These are phyloP conservation scores for human (Homo sapiens) DNA, from an alignment of 2,113 vertebrate species.

Conservation along the genomic window DNA sequence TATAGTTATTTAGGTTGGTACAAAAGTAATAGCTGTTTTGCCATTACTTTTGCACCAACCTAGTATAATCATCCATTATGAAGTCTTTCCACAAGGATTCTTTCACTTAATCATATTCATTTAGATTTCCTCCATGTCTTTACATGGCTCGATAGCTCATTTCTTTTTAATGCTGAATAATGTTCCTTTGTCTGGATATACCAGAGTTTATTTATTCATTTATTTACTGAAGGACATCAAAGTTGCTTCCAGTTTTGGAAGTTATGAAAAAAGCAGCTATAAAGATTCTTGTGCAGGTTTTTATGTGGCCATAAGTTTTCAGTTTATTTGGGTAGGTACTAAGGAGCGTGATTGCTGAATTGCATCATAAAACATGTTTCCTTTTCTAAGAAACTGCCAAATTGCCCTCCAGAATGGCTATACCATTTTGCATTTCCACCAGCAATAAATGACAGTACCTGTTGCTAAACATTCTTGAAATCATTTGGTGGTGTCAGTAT, in stretches of 20 bases:
- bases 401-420: too few relatives aligned
- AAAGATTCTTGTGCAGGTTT: not conserved
- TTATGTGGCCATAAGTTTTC: not conserved
- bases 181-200: not conserved
- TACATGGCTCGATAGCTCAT: not conserved
- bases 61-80: not conserved
- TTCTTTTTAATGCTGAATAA: not conserved
- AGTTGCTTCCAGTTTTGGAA: not conserved
- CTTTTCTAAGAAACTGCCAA: too few relatives aligned
- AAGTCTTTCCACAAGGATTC: not conserved
- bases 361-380: too few relatives aligned
- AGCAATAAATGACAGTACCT: not conserved
- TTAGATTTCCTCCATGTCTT: not conserved
- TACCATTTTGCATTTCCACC: too few relatives aligned
- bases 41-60: too few relatives aligned
- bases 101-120: not conserved
- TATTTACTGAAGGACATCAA: not conserved
- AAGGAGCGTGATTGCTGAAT: not conserved
- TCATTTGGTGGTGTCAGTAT: not conserved
- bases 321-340: not conserved
- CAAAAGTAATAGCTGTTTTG: too few relatives aligned
- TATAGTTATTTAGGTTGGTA: not conserved
- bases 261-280: not conserved
- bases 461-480: not conserved
- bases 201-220: not conserved